A percentile compares a stretch with the other conserved stretches of the same genome.
Evolutionary conservation across 2,113 vertebrate genomes (phyloP).

Genomic region (Candoia aspera): DNA sequence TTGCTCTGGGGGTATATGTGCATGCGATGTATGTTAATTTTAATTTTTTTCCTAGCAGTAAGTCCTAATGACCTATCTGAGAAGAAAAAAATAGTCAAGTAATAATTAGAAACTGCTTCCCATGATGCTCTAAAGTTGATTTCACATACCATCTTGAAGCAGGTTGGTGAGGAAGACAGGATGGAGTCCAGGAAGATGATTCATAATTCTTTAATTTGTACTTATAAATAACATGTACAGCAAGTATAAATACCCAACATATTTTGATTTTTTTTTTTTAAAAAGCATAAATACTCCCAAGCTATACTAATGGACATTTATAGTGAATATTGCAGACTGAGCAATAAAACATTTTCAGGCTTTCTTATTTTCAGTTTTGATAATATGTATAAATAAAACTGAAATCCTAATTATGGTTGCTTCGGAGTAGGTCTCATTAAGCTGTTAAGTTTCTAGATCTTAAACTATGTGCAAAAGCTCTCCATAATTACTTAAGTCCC

Average conservation of each 20-base stretch:
- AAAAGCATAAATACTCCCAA: slow-evolving; percentile 1
- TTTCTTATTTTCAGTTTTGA: not conserved
- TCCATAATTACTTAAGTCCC: not conserved
- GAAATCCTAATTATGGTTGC: not conserved
- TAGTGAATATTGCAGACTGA: not conserved
- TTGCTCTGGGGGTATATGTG: accelerated
- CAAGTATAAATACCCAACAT: not conserved
- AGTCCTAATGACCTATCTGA: not conserved
- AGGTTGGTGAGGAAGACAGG: not conserved
- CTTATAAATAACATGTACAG: not conserved
- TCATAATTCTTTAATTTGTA: not conserved
- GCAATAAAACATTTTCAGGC: not conserved
- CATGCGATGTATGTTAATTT: not conserved
- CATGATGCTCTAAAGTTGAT: not conserved
- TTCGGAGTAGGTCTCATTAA: not conserved
- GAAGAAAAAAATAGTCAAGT: not conserved
- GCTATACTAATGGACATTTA: not conserved
- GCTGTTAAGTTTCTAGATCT: not conserved
- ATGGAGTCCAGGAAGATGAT: not conserved
- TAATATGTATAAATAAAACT: not conserved
- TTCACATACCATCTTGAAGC: not conserved
- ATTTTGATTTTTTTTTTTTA: not conserved
- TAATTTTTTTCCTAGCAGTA: not conserved
- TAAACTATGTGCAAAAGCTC: not conserved
- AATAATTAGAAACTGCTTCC: not conserved